phyloP scores from a whole-genome alignment of 30 jellyfish, hydroid and myxozoan species.

The Thelohanellus kitauei region DNA sequence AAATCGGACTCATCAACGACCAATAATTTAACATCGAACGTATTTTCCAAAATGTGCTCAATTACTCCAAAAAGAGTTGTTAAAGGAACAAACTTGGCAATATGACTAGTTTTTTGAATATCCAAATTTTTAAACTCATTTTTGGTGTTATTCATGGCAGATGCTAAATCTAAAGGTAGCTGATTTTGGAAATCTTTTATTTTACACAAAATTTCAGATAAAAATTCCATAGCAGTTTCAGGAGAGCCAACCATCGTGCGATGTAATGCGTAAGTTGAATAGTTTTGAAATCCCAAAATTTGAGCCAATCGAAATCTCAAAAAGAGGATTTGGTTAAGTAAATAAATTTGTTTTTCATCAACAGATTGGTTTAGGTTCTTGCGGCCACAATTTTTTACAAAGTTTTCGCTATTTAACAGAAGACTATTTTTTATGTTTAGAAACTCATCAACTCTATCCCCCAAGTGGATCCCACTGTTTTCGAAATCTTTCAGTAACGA shows the following conservation, averaged over 20 bases:
- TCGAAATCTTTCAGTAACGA: constrained; percentile 48
- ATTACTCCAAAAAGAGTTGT: too few species aligned
- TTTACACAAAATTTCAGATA: background rate
- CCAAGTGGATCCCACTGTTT: constrained; percentile 73
- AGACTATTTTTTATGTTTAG: constrained; percentile 28
- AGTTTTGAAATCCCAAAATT: constrained; percentile 33
- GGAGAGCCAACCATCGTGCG: constrained; percentile 61
- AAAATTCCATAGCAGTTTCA: constrained; percentile 11
- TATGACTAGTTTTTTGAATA: too few species aligned
- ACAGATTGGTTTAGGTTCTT: constrained; percentile 16
- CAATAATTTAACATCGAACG: too few species aligned
- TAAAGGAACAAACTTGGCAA: too few species aligned
- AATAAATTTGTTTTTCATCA: constrained; percentile 11
- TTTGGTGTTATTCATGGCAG: too few species aligned
- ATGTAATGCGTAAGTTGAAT: constrained; percentile 20
- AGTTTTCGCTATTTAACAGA: constrained; percentile 25
- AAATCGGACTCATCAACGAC: too few species aligned
- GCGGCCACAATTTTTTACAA: constrained; percentile 11
- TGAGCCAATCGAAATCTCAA: constrained; percentile 24
- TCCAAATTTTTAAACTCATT: too few species aligned
- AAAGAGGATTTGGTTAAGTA: constrained; percentile 16
- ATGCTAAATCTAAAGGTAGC: constrained; percentile 52
- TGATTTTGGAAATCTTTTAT: constrained; percentile 26
- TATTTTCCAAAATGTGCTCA: too few species aligned
- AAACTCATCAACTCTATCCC: constrained; percentile 10